These are phyloP conservation scores for Brachypalpus laphriformis DNA, from an alignment of 2,888 invertebrate species.

Conservation along the genomic window DNA sequence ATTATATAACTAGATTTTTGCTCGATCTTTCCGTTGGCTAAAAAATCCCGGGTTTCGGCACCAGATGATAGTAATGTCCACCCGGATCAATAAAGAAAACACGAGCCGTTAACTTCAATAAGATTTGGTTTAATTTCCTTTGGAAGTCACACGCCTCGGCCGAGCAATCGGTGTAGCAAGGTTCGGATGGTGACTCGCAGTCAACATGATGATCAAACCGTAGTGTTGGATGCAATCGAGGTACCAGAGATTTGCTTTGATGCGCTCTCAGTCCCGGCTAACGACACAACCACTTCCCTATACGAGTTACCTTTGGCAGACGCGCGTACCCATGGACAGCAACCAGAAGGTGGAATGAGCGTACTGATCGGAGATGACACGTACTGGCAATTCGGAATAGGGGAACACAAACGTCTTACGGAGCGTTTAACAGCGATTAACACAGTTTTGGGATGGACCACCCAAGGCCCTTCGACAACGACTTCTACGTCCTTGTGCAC, in stretches of 20 bases:
- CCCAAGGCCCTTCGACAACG: constrained; percentile 37
- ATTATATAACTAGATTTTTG: too few relatives aligned
- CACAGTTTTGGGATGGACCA: constrained; percentile 48
- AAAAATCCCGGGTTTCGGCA: too few relatives aligned
- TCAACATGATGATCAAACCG: too few relatives aligned
- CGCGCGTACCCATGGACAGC: not conserved
- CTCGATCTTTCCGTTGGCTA: too few relatives aligned
- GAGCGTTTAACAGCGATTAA: constrained; percentile 26
- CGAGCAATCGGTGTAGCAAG: not conserved
- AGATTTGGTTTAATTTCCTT: not conserved
- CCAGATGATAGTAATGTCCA: too few relatives aligned
- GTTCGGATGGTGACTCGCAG: not conserved
- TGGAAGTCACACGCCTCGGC: not conserved
- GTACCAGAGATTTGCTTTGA: not conserved
- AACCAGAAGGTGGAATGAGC: too few relatives aligned
- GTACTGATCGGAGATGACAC: too few relatives aligned
- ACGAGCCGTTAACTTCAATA: too few relatives aligned
- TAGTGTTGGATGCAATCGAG: too few relatives aligned
- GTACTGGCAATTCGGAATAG: constrained; percentile 52
- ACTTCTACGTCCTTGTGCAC: not conserved
- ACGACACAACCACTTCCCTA: not conserved
- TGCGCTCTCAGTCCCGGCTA: not conserved
- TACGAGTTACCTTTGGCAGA: not conserved
- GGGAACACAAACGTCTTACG: constrained; percentile 30
- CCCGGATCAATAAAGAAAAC: too few relatives aligned